Base-by-base conservation (phyloP, 2,113 vertebrate species). In the Desmodus rotundus region DNA sequence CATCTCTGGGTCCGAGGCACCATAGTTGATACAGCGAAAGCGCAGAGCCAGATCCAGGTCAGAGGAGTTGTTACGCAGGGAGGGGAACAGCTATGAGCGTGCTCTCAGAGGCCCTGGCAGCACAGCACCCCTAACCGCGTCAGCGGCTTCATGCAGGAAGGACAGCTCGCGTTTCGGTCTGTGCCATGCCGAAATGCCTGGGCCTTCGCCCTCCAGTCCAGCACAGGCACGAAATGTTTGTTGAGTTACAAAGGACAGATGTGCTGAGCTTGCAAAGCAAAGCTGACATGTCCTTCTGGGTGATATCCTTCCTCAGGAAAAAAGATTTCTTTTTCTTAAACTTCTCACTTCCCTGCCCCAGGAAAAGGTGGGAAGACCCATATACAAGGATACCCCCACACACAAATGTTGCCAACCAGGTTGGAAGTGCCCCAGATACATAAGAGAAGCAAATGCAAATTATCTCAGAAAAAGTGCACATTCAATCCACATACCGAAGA, bases 31-130 rank as follows among this genome's bases (percentile, higher is more conserved):
- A 22, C 7, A 43, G 67, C 15, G 6, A 24, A 36, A 45, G 13
- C 33, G 24, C 33, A 20, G 56, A 58, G 28, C 19, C 74, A 12
- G 52, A 14, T 24, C 38, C 31, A 3, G 15, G 52, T 14, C 36
- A 3, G 3, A 16, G 70, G 47, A 82, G 31, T 19, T 52, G 31
- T 1, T 5, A 1, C 22, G 1, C 1, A 0, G 19, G 13, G 73
- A 31, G 56, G 26, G 7, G 13, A 8, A 7, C 9, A 17, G 22
- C 36, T 61, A 16, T 8, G 12, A 67, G 47, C 0, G 1, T 12
- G 28, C 14, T 81, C 9, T 76, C 1, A 0, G 36, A 38, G 28
- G 11, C 20, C 1, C 31, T 2, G 4, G 11, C 10, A 1, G 1
- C 3, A 31, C 41, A 36, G 33, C 4, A 33, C 26, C 50, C 33